Conservation (phyloP, 2,113 vertebrate genomes). For the Phocoena sinus region DNA sequence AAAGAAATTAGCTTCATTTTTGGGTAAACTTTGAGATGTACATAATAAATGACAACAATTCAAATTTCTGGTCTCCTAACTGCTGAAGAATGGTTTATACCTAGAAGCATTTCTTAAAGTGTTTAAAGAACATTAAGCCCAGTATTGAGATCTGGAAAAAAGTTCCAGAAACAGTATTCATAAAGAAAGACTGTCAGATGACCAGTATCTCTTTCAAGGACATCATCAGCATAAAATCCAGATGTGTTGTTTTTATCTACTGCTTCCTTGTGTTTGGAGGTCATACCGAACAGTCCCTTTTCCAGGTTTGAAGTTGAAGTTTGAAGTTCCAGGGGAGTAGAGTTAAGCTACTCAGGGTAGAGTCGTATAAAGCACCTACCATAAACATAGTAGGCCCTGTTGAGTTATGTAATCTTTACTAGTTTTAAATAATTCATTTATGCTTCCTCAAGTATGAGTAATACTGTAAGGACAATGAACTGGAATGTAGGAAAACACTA, state of each 20-base stretch:
- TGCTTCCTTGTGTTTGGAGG: neutral
- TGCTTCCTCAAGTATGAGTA: neutral
- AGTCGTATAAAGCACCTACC: neutral
- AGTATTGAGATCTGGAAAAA: neutral
- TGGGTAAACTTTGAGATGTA: neutral
- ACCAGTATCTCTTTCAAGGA: neutral
- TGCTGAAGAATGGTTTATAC: neutral
- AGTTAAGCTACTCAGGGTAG: neutral
- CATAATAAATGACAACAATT: neutral
- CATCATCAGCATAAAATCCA: neutral
- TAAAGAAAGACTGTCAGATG: neutral
- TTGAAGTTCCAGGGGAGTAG: neutral
- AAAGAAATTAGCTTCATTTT: neutral
- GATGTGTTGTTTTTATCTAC: neutral
- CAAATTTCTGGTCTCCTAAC: neutral
- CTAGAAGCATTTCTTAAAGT: neutral
- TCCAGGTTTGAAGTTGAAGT: neutral
- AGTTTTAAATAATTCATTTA: neutral
- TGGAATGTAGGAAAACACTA: neutral
- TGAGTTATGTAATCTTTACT: neutral
- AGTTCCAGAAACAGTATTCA: neutral
- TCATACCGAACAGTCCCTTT: neutral
- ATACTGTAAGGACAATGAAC: neutral
- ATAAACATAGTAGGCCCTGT: neutral
- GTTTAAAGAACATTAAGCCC: neutral